These are phyloP conservation scores for Malacoraja senta DNA, from an alignment of 2,797 vertebrate species.

Conservation along the genomic window DNA sequence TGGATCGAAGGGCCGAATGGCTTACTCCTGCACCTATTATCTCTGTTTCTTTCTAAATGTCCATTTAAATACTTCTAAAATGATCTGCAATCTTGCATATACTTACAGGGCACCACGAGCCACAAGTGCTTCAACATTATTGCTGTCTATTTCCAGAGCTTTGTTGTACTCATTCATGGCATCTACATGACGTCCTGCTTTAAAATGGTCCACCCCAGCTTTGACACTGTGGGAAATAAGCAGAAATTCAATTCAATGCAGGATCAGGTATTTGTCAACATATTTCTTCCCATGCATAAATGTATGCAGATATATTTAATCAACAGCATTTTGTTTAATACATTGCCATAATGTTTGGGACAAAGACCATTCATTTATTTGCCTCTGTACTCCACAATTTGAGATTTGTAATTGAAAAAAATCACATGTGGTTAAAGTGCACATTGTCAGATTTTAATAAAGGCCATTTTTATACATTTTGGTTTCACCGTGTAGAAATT, in stretches of 20 bases:
- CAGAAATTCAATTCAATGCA: background rate
- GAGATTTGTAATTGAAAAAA: no score
- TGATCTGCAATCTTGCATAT: background rate
- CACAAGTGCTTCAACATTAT: constrained; percentile 90
- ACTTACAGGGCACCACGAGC: constrained; percentile 94
- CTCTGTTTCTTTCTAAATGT: background rate
- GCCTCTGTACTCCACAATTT: no score
- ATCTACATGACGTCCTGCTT: constrained; percentile 81
- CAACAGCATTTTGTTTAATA: background rate
- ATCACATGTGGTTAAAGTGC: no score
- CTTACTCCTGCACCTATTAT: no score
- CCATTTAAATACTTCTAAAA: background rate
- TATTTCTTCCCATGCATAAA: background rate
- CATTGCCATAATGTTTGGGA: no score
- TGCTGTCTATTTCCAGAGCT: constrained; percentile 85
- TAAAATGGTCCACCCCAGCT: constrained; percentile 88
- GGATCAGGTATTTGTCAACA: background rate
- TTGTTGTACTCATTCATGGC: constrained; percentile 98
- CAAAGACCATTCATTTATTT: no score
- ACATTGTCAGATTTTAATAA: no score
- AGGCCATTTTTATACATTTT: no score
- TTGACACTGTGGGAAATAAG: constrained; percentile 68
- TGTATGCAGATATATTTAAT: background rate
- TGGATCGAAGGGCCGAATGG: no score
- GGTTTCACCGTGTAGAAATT: no score